Conservation (phyloP, 2,113 vertebrate species). For the Semnornis frantzii region DNA sequence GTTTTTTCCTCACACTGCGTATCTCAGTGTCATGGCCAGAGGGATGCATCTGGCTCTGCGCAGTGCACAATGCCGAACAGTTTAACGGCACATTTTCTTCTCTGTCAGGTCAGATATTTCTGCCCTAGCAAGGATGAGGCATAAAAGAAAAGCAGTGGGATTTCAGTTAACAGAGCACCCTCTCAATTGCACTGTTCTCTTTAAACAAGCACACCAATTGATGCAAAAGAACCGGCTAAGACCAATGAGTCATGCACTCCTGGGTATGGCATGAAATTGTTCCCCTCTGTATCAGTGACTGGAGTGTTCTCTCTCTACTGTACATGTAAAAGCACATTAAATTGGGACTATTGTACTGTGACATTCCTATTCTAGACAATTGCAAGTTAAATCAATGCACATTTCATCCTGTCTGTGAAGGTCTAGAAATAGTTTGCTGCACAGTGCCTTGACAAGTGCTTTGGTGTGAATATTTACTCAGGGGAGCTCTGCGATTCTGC, state of each 20-base stretch:
- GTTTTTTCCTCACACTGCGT: background rate
- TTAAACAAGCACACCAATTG: background rate
- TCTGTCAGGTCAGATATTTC: background rate
- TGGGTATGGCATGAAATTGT: background rate
- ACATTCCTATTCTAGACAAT: slow-evolving; percentile 28
- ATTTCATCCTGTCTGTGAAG: background rate
- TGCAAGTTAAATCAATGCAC: background rate
- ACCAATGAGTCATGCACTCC: background rate
- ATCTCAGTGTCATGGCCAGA: background rate
- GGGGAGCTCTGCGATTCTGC: background rate
- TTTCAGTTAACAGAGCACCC: background rate
- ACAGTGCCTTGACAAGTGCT: background rate
- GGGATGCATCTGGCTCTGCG: background rate
- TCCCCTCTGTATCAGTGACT: background rate
- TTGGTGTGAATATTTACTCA: background rate
- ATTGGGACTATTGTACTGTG: background rate
- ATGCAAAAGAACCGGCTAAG: background rate
- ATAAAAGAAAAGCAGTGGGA: background rate
- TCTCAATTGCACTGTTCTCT: background rate
- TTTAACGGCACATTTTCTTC: background rate
- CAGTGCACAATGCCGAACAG: background rate
- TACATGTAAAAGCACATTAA: slow-evolving; percentile 9
- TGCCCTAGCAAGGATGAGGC: background rate
- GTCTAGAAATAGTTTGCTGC: background rate
- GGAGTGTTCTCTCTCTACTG: background rate